Percentiles rank a stretch among this genome's conserved stretches.
Evolutionary conservation across 2,797 vertebrate species (phyloP).

Genomic region (Channa striata): DNA sequence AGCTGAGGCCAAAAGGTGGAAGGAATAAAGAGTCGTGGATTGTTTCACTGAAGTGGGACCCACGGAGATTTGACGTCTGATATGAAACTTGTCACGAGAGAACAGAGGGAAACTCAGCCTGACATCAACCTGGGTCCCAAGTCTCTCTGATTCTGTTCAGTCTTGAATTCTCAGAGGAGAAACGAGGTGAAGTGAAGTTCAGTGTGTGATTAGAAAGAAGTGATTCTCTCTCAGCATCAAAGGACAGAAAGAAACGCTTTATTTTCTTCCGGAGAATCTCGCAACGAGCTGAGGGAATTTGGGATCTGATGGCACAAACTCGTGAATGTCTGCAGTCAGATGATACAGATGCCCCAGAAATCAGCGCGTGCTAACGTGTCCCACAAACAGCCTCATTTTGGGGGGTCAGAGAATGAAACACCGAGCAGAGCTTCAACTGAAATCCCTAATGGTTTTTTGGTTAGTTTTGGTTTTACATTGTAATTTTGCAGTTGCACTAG

Average conservation of each 20-base stretch:
- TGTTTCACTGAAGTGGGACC: not conserved
- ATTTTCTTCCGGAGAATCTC: not conserved
- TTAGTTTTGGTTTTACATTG: too few relatives aligned
- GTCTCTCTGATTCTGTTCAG: slow-evolving; percentile 15
- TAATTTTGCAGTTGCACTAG: too few relatives aligned
- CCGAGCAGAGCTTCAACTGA: too few relatives aligned
- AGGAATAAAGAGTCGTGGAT: not conserved
- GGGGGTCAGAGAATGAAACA: too few relatives aligned
- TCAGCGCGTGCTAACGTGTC: too few relatives aligned
- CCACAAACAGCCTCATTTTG: too few relatives aligned
- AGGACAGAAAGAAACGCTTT: not conserved
- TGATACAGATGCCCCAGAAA: not conserved
- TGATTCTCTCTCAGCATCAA: slow-evolving; percentile 15
- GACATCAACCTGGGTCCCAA: slow-evolving; percentile 8
- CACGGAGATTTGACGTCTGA: not conserved
- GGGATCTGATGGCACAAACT: not conserved
- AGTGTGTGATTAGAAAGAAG: slow-evolving; percentile 14
- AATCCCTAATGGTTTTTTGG: too few relatives aligned
- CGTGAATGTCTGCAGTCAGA: not conserved
- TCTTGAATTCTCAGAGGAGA: slow-evolving; percentile 6
- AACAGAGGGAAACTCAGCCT: not conserved
- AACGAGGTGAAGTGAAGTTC: slow-evolving; percentile 25
- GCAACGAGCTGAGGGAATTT: not conserved
- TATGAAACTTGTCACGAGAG: not conserved
- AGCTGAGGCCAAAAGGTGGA: not conserved